phyloP scores from a whole-genome alignment of 2,113 vertebrate species.

The Hippocampus guttulatus region DNA sequence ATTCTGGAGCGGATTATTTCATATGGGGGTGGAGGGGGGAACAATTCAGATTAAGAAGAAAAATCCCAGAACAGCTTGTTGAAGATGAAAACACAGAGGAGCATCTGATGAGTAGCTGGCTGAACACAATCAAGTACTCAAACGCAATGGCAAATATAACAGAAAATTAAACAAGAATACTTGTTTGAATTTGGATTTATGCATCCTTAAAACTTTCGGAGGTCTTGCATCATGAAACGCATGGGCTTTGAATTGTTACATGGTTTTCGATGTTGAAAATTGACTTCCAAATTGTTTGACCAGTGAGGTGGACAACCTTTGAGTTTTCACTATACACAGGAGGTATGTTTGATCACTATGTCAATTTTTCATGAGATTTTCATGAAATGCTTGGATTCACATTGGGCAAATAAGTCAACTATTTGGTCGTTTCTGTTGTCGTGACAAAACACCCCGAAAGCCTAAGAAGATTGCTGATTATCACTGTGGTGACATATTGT shows the following conservation, averaged over 20 bases:
- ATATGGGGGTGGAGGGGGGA: background rate
- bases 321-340: background rate
- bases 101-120: background rate
- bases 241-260: background rate
- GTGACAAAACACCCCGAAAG: background rate
- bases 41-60: background rate
- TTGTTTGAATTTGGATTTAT: background rate
- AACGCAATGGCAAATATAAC: conserved; percentile 11
- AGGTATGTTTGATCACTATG: background rate
- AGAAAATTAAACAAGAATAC: conserved; percentile 13
- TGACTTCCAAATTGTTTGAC: background rate
- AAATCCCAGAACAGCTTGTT: background rate
- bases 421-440: background rate
- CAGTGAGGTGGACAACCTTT: background rate
- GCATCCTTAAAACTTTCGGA: background rate
- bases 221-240: background rate
- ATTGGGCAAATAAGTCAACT: background rate
- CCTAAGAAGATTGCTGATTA: conserved; percentile 4
- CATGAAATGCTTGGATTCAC: background rate
- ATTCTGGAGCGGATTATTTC: background rate
- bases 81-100: background rate
- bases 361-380: background rate
- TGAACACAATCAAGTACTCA: conserved; percentile 6
- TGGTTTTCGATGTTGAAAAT: background rate
- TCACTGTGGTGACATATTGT: background rate